These are phyloP conservation scores for Agonum fuliginosum DNA, from an alignment of 2,888 invertebrate genomes.

Conservation along the genomic window DNA sequence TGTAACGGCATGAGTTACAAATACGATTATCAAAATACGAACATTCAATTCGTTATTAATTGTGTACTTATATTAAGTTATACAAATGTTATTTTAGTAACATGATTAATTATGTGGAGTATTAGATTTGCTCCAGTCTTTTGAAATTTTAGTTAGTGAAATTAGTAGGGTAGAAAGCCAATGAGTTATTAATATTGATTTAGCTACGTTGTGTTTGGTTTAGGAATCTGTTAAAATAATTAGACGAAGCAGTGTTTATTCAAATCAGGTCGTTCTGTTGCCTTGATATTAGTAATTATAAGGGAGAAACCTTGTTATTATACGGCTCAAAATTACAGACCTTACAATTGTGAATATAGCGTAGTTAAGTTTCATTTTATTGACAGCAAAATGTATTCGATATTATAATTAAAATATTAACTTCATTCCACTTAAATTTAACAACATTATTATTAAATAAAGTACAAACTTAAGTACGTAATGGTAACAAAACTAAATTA, in stretches of 20 bases:
- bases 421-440: too few species aligned
- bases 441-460: too few species aligned
- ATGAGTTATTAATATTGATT: background rate
- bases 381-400: too few species aligned
- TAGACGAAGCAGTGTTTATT: background rate
- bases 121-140: conserved; percentile 13
- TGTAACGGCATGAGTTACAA: background rate
- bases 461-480: too few species aligned
- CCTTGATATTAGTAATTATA: background rate
- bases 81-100: conserved; percentile 22
- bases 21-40: conserved; percentile 34
- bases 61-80: conserved; percentile 16
- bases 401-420: too few species aligned
- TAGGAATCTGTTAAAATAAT: conserved; percentile 6
- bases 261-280: background rate
- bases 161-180: background rate
- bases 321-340: background rate
- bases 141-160: background rate
- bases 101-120: conserved; percentile 21
- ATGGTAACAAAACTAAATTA: too few species aligned
- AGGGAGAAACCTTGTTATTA: background rate
- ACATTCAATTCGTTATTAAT: conserved; percentile 12
- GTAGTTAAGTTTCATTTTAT: too few species aligned
- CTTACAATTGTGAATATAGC: background rate
- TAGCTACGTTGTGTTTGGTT: background rate